Evolutionary conservation across 1,140 invertebrate genomes (phyloP), one percentile per base, ranked within the genome.

Genomic region (Hylaeus anthracinus): DNA sequence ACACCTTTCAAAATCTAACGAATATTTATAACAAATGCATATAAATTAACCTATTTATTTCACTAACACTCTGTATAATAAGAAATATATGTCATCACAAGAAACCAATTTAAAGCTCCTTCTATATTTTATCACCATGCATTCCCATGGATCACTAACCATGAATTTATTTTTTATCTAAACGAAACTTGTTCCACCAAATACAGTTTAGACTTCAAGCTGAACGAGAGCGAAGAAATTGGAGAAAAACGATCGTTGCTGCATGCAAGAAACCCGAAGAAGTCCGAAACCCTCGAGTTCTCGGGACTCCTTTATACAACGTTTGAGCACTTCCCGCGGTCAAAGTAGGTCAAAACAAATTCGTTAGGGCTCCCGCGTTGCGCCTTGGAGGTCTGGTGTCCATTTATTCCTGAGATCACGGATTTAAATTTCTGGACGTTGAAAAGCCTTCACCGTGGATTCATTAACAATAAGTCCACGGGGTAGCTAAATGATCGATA

Each of bases 271-370:
- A 72, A 14, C 9, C 43, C 2, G 10, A 45, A 43, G 15, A 6
- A 75, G 26, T 39, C 43, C 5, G 6, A 56, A 66, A 43, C 8
- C 12, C 51, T 5, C 0, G n/a, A 15, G 48, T 14, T 15, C 26
- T 1, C 14, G 14, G 10, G n/a, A 43, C 41, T 41, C n/a, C n/a
- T 58, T 45, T 72, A 60, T 26, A 48, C 48, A 67, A 67, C 45
- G 65, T 37, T 51, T 5, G 65, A 67, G 45, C 45, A 41, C n/a
- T n/a, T 39, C 41, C 15, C 3, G 56, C 5, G 1, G n/a, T n/a
- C n/a, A 43, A 66, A 66, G 4, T 75, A 37, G 73, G 63, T 5
- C 51, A 58, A 55, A 65, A 66, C 10, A n/a, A 66, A 75, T 66
- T 66, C 41, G 48, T 65, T 56, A 56, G 12, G 10, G 14, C 39